Percentiles rank a stretch among this genome's conserved stretches.
phyloP scores from a whole-genome alignment of 92 coral and sea anemone species.

The Paragorgia papillata region DNA sequence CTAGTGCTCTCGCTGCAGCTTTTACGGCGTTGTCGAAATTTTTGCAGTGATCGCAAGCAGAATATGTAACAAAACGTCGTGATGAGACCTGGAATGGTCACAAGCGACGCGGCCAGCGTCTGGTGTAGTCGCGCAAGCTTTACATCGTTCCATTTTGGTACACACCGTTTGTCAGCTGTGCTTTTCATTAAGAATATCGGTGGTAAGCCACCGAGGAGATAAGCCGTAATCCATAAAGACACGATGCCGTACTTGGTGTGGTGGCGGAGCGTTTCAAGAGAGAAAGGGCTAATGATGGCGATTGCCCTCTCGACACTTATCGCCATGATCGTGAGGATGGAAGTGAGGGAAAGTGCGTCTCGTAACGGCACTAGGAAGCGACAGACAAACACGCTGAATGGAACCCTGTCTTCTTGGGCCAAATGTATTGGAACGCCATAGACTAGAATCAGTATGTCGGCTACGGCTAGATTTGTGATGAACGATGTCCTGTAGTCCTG shows the following conservation, averaged over 20 bases:
- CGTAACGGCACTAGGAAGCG: conserved; percentile 29
- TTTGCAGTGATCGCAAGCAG: conserved; percentile 16
- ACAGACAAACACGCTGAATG: conserved; percentile 37
- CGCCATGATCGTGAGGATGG: conserved; percentile 77
- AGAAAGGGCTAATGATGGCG: conserved; percentile 46
- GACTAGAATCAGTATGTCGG: conserved; percentile 27
- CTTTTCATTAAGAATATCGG: conserved; percentile 27
- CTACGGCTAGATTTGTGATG: conserved; percentile 29
- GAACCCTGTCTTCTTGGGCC: conserved; percentile 6
- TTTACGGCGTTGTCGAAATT: conserved; percentile 30
- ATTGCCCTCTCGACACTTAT: conserved; percentile 77
- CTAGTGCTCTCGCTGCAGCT: neutral
- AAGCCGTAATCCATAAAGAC: conserved; percentile 19
- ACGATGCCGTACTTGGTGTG: conserved; percentile 12
- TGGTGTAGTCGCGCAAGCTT: conserved; percentile 7
- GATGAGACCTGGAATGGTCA: conserved; percentile 23
- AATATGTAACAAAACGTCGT: conserved; percentile 31
- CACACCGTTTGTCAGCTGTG: neutral
- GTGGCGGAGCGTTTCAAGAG: conserved; percentile 13
- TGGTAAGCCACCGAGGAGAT: conserved; percentile 29
- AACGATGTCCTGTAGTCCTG: conserved; percentile 30
- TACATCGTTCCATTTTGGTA: neutral
- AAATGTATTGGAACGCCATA: conserved; percentile 33
- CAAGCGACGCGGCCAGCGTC: conserved; percentile 8
- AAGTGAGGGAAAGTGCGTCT: conserved; percentile 33